These are phyloP conservation scores for Agrenia bidenticulata DNA, from an alignment of 2,888 invertebrate species.

Conservation along the genomic window DNA sequence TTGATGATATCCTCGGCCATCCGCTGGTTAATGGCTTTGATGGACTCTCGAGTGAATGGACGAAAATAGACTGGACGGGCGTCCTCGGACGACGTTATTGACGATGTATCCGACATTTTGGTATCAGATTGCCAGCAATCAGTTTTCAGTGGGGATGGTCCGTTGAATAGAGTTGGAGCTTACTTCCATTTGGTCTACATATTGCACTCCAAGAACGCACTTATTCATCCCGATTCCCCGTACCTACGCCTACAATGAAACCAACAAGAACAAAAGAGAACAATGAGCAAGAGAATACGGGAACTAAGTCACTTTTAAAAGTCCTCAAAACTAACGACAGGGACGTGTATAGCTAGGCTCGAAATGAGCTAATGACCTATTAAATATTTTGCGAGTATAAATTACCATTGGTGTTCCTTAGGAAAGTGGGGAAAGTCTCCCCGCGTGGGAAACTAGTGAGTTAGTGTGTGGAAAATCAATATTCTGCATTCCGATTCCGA, in stretches of 20 bases:
- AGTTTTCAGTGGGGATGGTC: neutral
- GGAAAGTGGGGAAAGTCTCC: too few species aligned
- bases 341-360: too few species aligned
- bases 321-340: too few species aligned
- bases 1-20: conserved; percentile 95
- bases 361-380: too few species aligned
- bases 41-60: conserved; percentile 97
- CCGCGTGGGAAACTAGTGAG: too few species aligned
- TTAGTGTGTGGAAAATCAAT: too few species aligned
- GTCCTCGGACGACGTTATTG: conserved; percentile 65
- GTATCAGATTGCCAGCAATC: neutral
- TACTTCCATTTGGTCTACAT: too few species aligned
- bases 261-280: neutral
- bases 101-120: conserved; percentile 38
- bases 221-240: neutral
- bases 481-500: too few species aligned
- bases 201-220: neutral
- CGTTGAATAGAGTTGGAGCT: neutral
- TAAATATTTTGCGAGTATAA: too few species aligned
- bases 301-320: too few species aligned
- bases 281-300: too few species aligned
- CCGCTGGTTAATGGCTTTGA: conserved; percentile 90
- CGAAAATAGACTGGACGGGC: conserved; percentile 90
- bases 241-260: neutral
- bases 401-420: too few species aligned